These are phyloP conservation scores for Rhopilema esculentum DNA, from an alignment of 30 jellyfish, hydroid and myxozoan species.

Conservation along the genomic window DNA sequence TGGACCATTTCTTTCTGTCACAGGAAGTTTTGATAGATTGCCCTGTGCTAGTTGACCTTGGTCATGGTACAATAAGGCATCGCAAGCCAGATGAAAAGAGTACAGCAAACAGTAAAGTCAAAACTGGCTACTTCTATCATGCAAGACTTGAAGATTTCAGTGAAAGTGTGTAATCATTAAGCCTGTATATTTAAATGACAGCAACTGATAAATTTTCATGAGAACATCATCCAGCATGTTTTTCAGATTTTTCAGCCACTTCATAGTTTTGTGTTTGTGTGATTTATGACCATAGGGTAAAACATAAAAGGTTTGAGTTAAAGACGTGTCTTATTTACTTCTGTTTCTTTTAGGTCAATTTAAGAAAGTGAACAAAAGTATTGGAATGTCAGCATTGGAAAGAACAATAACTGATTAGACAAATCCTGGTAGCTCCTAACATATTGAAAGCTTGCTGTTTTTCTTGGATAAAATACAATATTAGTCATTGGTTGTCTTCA, in stretches of 20 bases:
- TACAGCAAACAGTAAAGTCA: slow-evolving; percentile 71
- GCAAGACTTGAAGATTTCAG: slow-evolving; percentile 92
- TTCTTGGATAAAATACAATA: too few species aligned
- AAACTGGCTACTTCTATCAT: slow-evolving; percentile 92
- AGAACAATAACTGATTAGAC: too few species aligned
- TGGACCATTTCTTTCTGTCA: not conserved
- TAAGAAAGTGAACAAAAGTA: too few species aligned
- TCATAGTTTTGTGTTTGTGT: not conserved
- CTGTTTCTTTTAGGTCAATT: too few species aligned
- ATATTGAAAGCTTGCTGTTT: too few species aligned
- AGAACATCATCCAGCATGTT: not conserved
- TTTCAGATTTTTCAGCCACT: not conserved
- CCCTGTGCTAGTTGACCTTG: slow-evolving; percentile 94
- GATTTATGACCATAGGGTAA: too few species aligned
- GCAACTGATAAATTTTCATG: not conserved
- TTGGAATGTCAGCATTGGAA: too few species aligned
- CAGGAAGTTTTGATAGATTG: slow-evolving; percentile 90
- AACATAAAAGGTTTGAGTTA: too few species aligned
- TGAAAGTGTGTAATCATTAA: slow-evolving; percentile 68
- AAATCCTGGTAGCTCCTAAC: too few species aligned
- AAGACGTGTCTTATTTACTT: too few species aligned
- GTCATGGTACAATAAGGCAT: slow-evolving; percentile 98
- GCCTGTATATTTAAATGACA: too few species aligned
- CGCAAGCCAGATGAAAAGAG: slow-evolving; percentile 73
- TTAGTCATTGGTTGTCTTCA: too few species aligned